Percentiles rank a stretch among this genome's conserved stretches.
phyloP scores from a whole-genome alignment of 2,113 vertebrate species.

The Odobenus rosmarus region DNA sequence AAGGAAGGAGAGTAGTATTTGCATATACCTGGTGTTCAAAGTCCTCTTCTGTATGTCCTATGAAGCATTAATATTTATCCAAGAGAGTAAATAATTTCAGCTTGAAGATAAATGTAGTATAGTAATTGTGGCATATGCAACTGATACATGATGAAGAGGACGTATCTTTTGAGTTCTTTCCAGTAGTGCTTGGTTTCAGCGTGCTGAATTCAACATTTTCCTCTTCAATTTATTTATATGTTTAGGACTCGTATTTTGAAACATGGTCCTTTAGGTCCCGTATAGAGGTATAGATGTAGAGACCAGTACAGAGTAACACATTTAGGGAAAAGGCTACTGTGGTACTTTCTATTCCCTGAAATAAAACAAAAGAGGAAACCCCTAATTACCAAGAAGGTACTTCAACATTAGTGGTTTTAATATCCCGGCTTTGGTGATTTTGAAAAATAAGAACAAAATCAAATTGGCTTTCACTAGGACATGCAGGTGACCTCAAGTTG shows the following conservation, averaged over 20 bases:
- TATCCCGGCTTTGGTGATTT: background rate
- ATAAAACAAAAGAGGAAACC: background rate
- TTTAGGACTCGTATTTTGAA: background rate
- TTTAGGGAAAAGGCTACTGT: background rate
- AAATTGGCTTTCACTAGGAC: constrained; percentile 4
- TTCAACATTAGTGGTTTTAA: background rate
- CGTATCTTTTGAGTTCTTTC: background rate
- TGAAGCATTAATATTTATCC: background rate
- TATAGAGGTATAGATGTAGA: background rate
- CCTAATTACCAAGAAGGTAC: background rate
- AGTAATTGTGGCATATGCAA: background rate
- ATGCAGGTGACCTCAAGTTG: background rate
- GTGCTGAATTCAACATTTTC: background rate
- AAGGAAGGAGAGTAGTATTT: background rate
- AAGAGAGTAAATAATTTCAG: background rate
- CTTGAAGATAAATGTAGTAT: background rate
- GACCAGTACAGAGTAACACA: background rate
- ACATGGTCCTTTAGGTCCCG: background rate
- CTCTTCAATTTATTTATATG: background rate
- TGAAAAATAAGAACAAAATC: constrained; percentile 34
- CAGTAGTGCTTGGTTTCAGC: background rate
- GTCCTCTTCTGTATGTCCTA: background rate
- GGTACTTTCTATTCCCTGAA: background rate
- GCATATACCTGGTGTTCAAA: background rate
- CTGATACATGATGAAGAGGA: background rate